Conservation (phyloP, 2,113 vertebrate species). For the Taurulus bubalis region DNA sequence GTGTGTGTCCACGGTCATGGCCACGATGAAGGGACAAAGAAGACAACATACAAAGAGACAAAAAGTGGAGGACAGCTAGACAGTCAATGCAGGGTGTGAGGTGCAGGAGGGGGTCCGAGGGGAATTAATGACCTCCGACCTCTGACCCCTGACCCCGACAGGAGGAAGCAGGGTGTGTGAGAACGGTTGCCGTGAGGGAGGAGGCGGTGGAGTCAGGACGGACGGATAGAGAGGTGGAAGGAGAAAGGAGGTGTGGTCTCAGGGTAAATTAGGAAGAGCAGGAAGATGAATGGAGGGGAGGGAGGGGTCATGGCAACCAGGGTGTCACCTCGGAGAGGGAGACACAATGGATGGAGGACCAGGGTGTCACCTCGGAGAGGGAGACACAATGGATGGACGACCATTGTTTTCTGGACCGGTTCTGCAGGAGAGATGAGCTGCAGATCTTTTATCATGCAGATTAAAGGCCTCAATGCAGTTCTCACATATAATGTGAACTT, state of each 20-base stretch:
- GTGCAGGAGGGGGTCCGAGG: conserved; percentile 33
- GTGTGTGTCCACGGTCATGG: conserved; percentile 28
- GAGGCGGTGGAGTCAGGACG: background rate
- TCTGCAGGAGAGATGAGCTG: conserved; percentile 2
- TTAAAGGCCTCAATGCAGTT: background rate
- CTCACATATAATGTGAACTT: conserved; percentile 27
- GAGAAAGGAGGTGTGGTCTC: conserved; percentile 44
- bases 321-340: conserved; percentile 24
- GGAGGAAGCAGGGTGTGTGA: conserved; percentile 44
- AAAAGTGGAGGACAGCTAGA: conserved; percentile 10
- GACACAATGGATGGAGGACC: conserved; percentile 53
- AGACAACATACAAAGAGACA: conserved; percentile 33
- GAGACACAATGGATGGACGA: conserved; percentile 51
- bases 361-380: conserved; percentile 24
- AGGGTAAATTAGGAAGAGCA: conserved; percentile 45
- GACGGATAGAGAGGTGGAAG: conserved; percentile 46
- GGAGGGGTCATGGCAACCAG: conserved; percentile 49
- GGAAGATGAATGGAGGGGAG: conserved; percentile 70
- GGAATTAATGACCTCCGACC: conserved; percentile 62
- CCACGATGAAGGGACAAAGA: conserved; percentile 46
- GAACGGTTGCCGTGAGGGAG: conserved; percentile 48
- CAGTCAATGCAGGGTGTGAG: conserved; percentile 44
- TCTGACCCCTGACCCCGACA: conserved; percentile 67
- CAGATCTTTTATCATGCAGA: conserved; percentile 50
- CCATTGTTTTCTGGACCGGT: conserved; percentile 6